phyloP scores from a whole-genome alignment of 2,113 vertebrate species.

The Gallinago undulata region DNA sequence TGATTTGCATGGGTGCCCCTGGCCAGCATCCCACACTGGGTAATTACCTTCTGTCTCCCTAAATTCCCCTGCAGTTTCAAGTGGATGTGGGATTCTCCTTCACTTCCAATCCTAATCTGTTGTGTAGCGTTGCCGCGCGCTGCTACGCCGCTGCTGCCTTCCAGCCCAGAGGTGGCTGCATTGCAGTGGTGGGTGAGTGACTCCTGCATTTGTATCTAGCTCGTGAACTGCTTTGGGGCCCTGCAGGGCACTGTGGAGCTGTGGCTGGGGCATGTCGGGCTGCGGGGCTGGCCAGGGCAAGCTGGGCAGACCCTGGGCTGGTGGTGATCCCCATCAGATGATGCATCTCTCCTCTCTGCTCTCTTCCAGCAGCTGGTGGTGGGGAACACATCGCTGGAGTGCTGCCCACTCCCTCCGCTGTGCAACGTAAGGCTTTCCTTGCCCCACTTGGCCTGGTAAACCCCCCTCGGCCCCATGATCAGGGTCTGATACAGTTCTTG shows the following conservation, averaged over 20 bases:
- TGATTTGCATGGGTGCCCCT: rapidly evolving
- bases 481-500: background rate
- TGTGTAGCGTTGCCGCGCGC: background rate
- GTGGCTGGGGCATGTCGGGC: conserved; percentile 13
- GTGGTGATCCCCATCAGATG: background rate
- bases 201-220: conserved; percentile 54
- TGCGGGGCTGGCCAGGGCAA: background rate
- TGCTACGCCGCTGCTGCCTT: conserved; percentile 36
- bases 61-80: conserved; percentile 61
- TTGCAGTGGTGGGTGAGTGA: conserved; percentile 61
- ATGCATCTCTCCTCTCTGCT: background rate
- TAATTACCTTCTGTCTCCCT: conserved; percentile 37
- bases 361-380: background rate
- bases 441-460: background rate
- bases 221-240: background rate
- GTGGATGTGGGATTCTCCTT: conserved; percentile 58
- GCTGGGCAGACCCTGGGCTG: background rate
- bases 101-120: conserved; percentile 52
- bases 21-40: background rate
- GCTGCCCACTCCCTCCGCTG: rapidly evolving
- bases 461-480: background rate
- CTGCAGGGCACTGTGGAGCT: background rate
- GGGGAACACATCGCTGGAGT: background rate
- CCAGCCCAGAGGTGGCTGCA: conserved; percentile 56
- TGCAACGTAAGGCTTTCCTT: conserved; percentile 40